Conservation (phyloP, 2,888 invertebrate genomes). For the Volucella inflata region DNA sequence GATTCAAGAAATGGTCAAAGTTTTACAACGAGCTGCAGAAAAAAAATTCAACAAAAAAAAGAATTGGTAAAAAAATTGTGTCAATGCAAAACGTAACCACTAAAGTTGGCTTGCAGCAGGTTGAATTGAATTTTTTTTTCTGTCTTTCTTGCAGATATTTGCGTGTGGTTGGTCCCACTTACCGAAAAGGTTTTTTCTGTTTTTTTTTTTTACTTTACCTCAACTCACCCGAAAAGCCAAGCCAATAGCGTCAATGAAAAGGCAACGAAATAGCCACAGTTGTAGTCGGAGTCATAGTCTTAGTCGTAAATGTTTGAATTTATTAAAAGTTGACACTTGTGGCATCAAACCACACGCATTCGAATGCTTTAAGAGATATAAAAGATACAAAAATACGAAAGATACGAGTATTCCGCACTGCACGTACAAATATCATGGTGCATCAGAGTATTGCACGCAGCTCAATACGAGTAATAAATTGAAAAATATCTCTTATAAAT, state of each 20-base stretch:
- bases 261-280: constrained; percentile 39
- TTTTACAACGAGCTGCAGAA: constrained; percentile 1
- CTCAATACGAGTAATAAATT: constrained; percentile 51
- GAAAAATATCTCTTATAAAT: constrained; percentile 47
- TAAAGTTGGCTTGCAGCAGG: constrained; percentile 57
- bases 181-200: constrained; percentile 24
- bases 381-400: not conserved
- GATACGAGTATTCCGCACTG: constrained; percentile 10
- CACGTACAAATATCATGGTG: constrained; percentile 37
- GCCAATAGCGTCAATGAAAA: constrained; percentile 17
- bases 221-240: not conserved
- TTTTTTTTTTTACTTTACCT: constrained; percentile 35
- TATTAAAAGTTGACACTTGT: constrained; percentile 59
- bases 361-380: no score
- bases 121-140: constrained; percentile 36
- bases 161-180: constrained; percentile 54
- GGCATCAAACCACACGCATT: constrained; percentile 8
- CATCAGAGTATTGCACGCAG: constrained; percentile 43
- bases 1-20: constrained; percentile 70
- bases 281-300: not conserved
- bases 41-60: constrained; percentile 30
- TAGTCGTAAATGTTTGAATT: constrained; percentile 68
- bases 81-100: constrained; percentile 73
- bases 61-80: constrained; percentile 51
- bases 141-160: constrained; percentile 15